phyloP scores from a whole-genome alignment of 2,888 invertebrate genomes.

The Sminthurinus aureus region DNA sequence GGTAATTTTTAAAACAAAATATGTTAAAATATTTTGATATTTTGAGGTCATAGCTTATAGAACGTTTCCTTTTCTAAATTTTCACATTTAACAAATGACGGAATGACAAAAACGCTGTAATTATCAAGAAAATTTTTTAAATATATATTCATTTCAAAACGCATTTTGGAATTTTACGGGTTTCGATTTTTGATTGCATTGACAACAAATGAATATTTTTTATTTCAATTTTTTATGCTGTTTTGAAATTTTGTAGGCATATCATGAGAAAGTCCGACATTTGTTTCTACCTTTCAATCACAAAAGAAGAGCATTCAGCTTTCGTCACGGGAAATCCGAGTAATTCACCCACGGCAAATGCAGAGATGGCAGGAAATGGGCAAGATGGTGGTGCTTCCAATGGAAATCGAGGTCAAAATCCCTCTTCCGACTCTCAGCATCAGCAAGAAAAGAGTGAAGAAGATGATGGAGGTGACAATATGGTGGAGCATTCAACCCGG shows the following conservation, averaged over 20 bases:
- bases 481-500: constrained; percentile 11
- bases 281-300: constrained; percentile 98
- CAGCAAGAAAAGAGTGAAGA: constrained; percentile 10
- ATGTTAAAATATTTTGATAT: too few relatives aligned
- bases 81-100: too few relatives aligned
- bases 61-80: too few relatives aligned
- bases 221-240: too few relatives aligned
- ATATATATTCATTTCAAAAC: too few relatives aligned
- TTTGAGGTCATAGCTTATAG: too few relatives aligned
- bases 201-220: too few relatives aligned
- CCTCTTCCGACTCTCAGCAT: not conserved
- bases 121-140: too few relatives aligned
- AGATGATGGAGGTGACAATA: not conserved
- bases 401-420: not conserved
- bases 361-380: constrained; percentile 16
- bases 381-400: not conserved
- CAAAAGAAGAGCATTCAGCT: constrained; percentile 96
- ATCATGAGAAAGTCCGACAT: constrained; percentile 97
- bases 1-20: not conserved
- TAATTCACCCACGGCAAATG: constrained; percentile 32
- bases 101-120: too few relatives aligned
- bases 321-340: constrained; percentile 45
- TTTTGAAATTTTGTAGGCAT: constrained; percentile 68
- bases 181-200: too few relatives aligned
- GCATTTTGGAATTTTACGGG: too few relatives aligned